Evolutionary conservation across 2,888 invertebrate genomes (phyloP), one percentile per base, ranked within the genome.

Genomic region (Drosophila kambysellisi): DNA sequence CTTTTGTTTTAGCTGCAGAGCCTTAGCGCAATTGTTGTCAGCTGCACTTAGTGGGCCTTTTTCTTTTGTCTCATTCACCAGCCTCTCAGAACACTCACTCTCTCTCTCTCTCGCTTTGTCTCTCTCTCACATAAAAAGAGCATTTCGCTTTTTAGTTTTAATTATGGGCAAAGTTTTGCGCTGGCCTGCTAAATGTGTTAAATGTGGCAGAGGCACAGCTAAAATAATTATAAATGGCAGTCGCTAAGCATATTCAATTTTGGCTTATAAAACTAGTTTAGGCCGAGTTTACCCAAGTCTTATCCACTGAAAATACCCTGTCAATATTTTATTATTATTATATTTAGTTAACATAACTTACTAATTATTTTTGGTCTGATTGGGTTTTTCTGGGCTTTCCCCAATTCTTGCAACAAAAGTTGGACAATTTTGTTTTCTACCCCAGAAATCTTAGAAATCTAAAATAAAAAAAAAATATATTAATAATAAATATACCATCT

Each of bases 121-220:
- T 25, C 1, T 25, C 20, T 0, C 20, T 12, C n/a, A 25, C 63
- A 83, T 74, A 82, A 84, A 82, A 79, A 69, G 74, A 77, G 72
- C 82, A 77, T 74, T 82, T 82, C 80, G 75, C 80, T 69, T 82
- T 85, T 83, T 69, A 77, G 86, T 85, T 82, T 83, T 83, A 83
- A 83, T 83, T 83, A 85, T 83, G 78, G 81, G 71, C 72, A 81
- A 83, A 83, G 81, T 85, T 85, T 74, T 69, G 66, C 75, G 48
- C 64, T 71, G 81, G 79, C 82, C 82, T 71, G 82, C 61, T 81
- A 77, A 83, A 84, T 78, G 71, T 82, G 81, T 83, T 83, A 76
- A 68, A 43, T 67, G 51, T 57, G 75, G 76, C 79, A 70, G 39
- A 12, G 80, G 41, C 69, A n/a, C 32, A 64, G 73, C 43, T 50